Evolutionary conservation across 2,797 vertebrate genomes (phyloP).

Genomic region (Acanthurus lineatus): DNA sequence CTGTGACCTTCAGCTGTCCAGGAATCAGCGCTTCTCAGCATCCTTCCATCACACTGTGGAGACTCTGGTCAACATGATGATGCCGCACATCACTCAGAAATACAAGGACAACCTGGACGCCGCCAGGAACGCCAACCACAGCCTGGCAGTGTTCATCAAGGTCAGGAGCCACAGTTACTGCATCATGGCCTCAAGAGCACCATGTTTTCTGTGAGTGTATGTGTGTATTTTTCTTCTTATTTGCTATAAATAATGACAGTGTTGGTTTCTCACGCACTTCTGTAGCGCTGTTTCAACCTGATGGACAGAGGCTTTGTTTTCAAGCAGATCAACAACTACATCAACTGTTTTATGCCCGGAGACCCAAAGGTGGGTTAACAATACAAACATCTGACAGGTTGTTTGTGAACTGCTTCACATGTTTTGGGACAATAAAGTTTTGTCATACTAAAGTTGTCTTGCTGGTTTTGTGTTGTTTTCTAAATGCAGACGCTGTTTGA

Average conservation of each 20-base stretch:
- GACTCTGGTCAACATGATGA: slow-evolving; percentile 96
- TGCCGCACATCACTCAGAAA: slow-evolving; percentile 98
- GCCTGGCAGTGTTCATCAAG: slow-evolving; percentile 97
- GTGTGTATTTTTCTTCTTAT: neutral
- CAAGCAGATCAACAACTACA: slow-evolving; percentile 99
- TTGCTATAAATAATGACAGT: slow-evolving; percentile 7
- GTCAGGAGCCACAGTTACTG: slow-evolving; percentile 74
- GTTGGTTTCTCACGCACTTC: neutral
- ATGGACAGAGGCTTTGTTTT: slow-evolving; percentile 98
- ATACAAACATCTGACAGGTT: neutral
- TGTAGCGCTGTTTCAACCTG: slow-evolving; percentile 95
- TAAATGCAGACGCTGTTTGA: slow-evolving; percentile 94
- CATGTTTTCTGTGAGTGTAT: neutral
- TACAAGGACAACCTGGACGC: slow-evolving; percentile 97
- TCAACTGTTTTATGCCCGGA: slow-evolving; percentile 95
- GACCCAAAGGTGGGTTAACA: slow-evolving; percentile 91
- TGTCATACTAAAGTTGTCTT: neutral
- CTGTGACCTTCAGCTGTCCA: slow-evolving; percentile 85
- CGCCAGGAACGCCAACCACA: slow-evolving; percentile 97
- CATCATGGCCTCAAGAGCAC: neutral
- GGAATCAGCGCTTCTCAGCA: slow-evolving; percentile 97
- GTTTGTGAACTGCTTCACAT: neutral
- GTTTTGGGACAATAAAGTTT: neutral
- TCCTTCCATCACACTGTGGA: slow-evolving; percentile 96
- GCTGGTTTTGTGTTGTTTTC: slow-evolving; percentile 30